Evolutionary conservation across 2,797 vertebrate genomes (phyloP), one percentile per base, ranked within the genome.

Genomic region (Sciaenops ocellatus): DNA sequence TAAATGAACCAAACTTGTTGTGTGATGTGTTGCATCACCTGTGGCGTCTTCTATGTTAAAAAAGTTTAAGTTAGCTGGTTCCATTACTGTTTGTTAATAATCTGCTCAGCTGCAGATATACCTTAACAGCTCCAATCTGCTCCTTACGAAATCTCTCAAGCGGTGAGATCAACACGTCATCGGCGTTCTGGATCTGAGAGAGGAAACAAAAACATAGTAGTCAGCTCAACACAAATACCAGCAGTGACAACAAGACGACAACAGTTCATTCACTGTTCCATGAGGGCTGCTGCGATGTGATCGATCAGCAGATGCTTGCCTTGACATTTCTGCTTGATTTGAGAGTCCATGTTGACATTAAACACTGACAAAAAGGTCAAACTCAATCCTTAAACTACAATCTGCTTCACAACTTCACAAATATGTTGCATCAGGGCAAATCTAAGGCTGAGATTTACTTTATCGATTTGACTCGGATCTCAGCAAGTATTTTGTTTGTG

Each of bases 121-220:
- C 98, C 96, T 99, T 99, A 62, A 98, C 98, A 55, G 97, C 98
- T 64, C 97, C 98, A 17, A 99, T 99, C 93, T 99, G 98, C 80
- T 99, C 98, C 94, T 99, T 99, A 44, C 98, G 97, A 93, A 99
- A 99, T 90, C 97, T 98, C 93, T 99, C 98, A 61, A 99, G 96
- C 0, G 98, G 98, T 7, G 97, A 97, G 92, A 99, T 99, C 94
- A 99, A 92, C 79, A 99, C 97, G 46, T 99, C 98, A 81, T 99
- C 98, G 24, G 98, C 98, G 8, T 99, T 99, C 91, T 99, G 98
- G 91, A 99, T 98, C 98, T 99, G 94, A 77, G 83, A 78, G 22
- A 72, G 18, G 44, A 69, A 73, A 64, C 30, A 55, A 61, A 42
- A 70, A 44, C 34, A 75, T n/a, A 65, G 28, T 12, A 57, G 51